Percentiles rank a stretch among this genome's conserved stretches.
Evolutionary conservation across 2,797 vertebrate species (phyloP).

Genomic region (Hozukius guyotensis): DNA sequence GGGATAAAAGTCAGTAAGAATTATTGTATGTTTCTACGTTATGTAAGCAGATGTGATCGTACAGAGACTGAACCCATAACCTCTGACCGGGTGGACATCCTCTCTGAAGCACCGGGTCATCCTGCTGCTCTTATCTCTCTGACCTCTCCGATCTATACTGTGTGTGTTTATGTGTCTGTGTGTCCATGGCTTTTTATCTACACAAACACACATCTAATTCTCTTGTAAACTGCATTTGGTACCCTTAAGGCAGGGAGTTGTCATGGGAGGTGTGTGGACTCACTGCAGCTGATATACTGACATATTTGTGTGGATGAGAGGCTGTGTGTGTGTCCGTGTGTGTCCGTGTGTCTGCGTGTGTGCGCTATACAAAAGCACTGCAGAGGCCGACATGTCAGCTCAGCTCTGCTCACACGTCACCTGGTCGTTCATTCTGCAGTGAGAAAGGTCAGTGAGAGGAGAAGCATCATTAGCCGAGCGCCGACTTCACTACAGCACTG

Average conservation of each 20-base stretch:
- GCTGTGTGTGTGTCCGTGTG: background rate
- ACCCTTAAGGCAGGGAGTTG: background rate
- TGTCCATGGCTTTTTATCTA: background rate
- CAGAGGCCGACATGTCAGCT: slow-evolving; percentile 1
- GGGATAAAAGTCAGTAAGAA: background rate
- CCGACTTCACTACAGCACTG: background rate
- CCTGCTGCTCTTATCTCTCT: background rate
- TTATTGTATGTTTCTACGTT: background rate
- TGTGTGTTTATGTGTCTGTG: background rate
- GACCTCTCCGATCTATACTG: background rate
- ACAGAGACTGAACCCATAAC: background rate
- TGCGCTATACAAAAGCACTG: background rate
- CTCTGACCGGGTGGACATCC: background rate
- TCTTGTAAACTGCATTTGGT: background rate
- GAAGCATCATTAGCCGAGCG: slow-evolving; percentile 43
- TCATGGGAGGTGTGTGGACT: background rate
- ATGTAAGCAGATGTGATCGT: background rate
- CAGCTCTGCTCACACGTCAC: slow-evolving; percentile 23
- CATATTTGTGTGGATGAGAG: background rate
- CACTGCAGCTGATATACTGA: background rate
- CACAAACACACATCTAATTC: background rate
- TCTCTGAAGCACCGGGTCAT: background rate
- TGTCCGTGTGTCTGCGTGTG: background rate
- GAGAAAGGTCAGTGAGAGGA: slow-evolving; percentile 53
- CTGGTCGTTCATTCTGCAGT: background rate